phyloP scores from a whole-genome alignment of 2,888 invertebrate genomes.

The Protodeltote pygarga region DNA sequence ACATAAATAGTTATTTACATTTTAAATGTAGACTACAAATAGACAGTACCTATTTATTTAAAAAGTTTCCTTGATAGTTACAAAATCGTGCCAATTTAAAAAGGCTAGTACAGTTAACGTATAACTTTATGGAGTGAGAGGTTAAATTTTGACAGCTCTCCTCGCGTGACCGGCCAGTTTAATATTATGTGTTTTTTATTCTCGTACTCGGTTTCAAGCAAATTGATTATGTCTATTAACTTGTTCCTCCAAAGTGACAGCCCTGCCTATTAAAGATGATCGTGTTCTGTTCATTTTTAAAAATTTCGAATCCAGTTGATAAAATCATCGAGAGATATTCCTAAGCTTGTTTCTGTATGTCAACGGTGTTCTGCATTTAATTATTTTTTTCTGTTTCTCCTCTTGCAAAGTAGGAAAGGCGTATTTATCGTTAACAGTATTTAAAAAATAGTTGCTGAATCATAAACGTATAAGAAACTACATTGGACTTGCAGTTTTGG shows the following conservation, averaged over 20 bases:
- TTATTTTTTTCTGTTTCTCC: neutral
- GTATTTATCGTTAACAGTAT: too few species aligned
- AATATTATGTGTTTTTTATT: slow-evolving; percentile 63
- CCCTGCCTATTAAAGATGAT: slow-evolving; percentile 62
- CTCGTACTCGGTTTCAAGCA: slow-evolving; percentile 65
- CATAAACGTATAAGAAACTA: too few species aligned
- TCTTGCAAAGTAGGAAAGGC: too few species aligned
- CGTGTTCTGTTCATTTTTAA: slow-evolving; percentile 44
- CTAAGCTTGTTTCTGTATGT: neutral
- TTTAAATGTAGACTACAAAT: too few species aligned
- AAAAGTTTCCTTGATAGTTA: neutral
- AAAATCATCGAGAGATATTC: slow-evolving; percentile 25
- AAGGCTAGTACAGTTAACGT: slow-evolving; percentile 16
- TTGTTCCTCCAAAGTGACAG: slow-evolving; percentile 72
- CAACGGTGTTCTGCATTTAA: neutral
- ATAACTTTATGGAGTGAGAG: slow-evolving; percentile 46
- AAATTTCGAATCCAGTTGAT: slow-evolving; percentile 27
- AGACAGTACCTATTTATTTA: too few species aligned
- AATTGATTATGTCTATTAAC: slow-evolving; percentile 78
- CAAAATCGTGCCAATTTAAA: slow-evolving; percentile 17
- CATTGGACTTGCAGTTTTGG: too few species aligned
- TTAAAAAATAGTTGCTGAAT: too few species aligned
- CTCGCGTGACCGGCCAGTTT: slow-evolving; percentile 71
- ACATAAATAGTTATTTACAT: slow-evolving; percentile 7
- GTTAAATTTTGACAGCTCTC: slow-evolving; percentile 69